Evolutionary conservation across 2,797 vertebrate species (phyloP), one percentile per base, ranked within the genome.

Genomic region (Sebastolobus altivelis): DNA sequence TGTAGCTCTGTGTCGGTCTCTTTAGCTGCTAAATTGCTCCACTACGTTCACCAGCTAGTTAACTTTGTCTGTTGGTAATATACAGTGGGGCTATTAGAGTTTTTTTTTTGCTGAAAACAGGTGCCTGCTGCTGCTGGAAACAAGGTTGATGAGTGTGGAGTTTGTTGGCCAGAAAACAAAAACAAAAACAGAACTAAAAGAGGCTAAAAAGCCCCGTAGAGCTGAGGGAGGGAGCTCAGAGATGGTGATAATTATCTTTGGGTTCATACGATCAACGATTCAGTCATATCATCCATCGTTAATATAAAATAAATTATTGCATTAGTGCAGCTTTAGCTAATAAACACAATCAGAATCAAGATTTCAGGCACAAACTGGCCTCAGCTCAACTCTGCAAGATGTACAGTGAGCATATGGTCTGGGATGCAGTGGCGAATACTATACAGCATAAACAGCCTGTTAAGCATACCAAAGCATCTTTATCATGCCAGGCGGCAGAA

Each of bases 401-500:
- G 71, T 65, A 77, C 9, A 31, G 49, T 10, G 66, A 88, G 31
- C 79, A 87, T 79, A 81, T 84, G 91, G 73, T 70, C 70, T 5
- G 59, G 68, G 78, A 69, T 25, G 75, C 72, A 25, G 40, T 20
- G 65, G 8, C 61, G 74, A 83, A 65, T 54, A 49, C 52, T 43
- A 46, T 46, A 69, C 58, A 83, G 54, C 65, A 83, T 49, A 70
- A 83, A 74, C 77, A 80, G 69, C 72, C 76, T 72, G 67, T 80
- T 82, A 65, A 67, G 66, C 76, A 80, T 29, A 89, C 69, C 63
- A 74, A 79, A 84, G 72, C 78, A 62, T 88, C 65, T 87, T 88
- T 75, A 80, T 80, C 79, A 79, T 79, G 71, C 70, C 83, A 86
- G 83, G 35, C 86, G 67, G 61, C 6, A 29, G 77, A 69, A 86